Conservation (phyloP, 1,140 invertebrate genomes). For the Hypsibius dujardini region DNA sequence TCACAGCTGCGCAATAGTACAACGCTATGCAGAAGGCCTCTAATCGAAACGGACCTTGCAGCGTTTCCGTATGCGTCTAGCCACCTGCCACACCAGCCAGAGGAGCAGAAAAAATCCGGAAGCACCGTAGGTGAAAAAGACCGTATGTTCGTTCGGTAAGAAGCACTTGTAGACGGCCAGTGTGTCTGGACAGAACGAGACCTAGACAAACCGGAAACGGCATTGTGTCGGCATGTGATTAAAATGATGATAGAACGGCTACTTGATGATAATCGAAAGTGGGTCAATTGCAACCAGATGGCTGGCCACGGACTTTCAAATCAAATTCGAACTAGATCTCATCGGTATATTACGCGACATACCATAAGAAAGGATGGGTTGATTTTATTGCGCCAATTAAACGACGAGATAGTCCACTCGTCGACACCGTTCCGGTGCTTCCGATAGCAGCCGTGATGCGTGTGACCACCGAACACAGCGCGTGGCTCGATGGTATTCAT, state of each 20-base stretch:
- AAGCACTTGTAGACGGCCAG: not conserved
- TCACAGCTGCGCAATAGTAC: too few relatives aligned
- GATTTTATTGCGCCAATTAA: not conserved
- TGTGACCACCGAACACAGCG: conserved; percentile 4
- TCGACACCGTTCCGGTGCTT: conserved; percentile 1
- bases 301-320: too few relatives aligned
- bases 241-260: not conserved
- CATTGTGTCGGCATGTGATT: not conserved
- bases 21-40: too few relatives aligned
- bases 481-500: not conserved
- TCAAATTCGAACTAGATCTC: too few relatives aligned
- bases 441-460: conserved; percentile 8
- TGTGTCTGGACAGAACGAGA: not conserved
- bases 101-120: too few relatives aligned
- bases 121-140: not conserved
- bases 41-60: too few relatives aligned
- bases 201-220: not conserved
- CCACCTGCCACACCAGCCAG: too few relatives aligned
- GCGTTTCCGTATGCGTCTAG: too few relatives aligned
- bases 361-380: not conserved
- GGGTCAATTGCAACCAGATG: too few relatives aligned
- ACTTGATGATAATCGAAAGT: too few relatives aligned
- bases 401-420: not conserved
- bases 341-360: too few relatives aligned
- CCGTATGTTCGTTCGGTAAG: conserved; percentile 4